A percentile compares a stretch with the other conserved stretches of the same genome.
Evolutionary conservation across 1,140 invertebrate genomes (phyloP).

Genomic region (Drosophila willistoni): DNA sequence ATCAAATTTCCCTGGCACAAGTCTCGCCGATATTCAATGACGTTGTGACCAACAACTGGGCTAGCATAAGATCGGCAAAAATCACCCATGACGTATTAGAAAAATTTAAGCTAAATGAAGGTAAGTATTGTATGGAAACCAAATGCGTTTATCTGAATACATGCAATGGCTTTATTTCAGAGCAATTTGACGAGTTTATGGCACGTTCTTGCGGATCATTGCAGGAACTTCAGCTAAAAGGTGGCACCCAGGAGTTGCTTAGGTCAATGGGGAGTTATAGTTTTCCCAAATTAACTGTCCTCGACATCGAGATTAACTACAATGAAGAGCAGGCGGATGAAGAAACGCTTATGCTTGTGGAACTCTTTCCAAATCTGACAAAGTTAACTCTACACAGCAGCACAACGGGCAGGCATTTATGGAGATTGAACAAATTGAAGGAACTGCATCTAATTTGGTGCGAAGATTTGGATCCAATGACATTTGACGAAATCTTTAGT

Average conservation of each 20-base stretch:
- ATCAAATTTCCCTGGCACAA: constrained; percentile 6
- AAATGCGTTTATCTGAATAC: background rate
- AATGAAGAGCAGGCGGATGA: constrained; percentile 26
- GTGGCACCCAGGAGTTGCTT: constrained; percentile 8
- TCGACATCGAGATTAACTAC: constrained; percentile 26
- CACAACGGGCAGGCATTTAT: constrained; percentile 44
- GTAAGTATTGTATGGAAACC: background rate
- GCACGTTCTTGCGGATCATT: constrained; percentile 33
- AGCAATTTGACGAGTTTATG: constrained; percentile 32
- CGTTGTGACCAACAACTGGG: background rate
- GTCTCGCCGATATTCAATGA: background rate
- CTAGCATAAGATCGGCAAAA: background rate
- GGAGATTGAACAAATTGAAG: constrained; percentile 31
- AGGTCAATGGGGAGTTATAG: constrained; percentile 12
- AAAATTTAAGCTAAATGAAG: constrained; percentile 5
- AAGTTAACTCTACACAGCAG: constrained; percentile 33
- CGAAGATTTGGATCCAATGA: constrained; percentile 35
- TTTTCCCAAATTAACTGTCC: constrained; percentile 38
- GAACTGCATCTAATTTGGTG: constrained; percentile 60
- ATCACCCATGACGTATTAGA: background rate
- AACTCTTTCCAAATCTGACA: constrained; percentile 45
- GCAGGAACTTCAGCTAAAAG: constrained; percentile 20
- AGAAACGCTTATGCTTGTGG: constrained; percentile 36
- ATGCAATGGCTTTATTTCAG: background rate
- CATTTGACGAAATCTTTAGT: constrained; percentile 25